Percentiles rank a stretch among this genome's conserved stretches.
These are phyloP conservation scores for Synergus itoensis DNA, from an alignment of 2,888 invertebrate genomes.

Conservation along the genomic window DNA sequence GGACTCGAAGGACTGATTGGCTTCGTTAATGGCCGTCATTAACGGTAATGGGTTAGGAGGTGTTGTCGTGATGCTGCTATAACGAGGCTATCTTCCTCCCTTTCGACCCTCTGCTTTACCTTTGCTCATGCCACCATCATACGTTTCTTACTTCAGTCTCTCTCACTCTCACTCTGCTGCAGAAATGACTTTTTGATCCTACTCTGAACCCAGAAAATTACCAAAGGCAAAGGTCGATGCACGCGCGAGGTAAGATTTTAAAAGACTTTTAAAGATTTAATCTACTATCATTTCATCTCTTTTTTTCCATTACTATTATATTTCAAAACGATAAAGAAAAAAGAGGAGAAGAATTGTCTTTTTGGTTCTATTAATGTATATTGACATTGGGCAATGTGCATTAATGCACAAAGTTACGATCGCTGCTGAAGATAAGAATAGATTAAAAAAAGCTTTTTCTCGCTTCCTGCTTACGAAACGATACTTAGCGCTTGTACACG, in stretches of 20 bases:
- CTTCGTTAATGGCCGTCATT: constrained; percentile 59
- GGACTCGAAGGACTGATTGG: constrained; percentile 57
- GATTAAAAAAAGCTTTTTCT: constrained; percentile 31
- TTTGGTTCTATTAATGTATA: neutral
- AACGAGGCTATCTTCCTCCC: constrained; percentile 15
- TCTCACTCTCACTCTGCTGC: constrained; percentile 6
- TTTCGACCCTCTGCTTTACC: neutral
- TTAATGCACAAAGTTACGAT: constrained; percentile 22
- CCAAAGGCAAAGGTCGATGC: neutral
- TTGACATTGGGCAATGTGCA: constrained; percentile 12
- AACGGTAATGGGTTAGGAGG: constrained; percentile 60
- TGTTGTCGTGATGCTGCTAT: constrained; percentile 47
- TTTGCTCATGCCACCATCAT: neutral
- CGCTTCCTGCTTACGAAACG: constrained; percentile 41
- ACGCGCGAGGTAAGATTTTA: no score
- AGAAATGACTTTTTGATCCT: neutral
- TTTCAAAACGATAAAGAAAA: no score
- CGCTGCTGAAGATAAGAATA: constrained; percentile 15
- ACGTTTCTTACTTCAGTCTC: neutral
- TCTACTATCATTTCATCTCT: no score
- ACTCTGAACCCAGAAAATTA: neutral
- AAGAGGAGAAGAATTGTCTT: neutral
- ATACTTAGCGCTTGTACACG: constrained; percentile 32
- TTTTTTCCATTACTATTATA: no score
- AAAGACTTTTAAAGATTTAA: no score